Conservation (phyloP, 2,797 vertebrate species). For the Sternotherus odoratus region DNA sequence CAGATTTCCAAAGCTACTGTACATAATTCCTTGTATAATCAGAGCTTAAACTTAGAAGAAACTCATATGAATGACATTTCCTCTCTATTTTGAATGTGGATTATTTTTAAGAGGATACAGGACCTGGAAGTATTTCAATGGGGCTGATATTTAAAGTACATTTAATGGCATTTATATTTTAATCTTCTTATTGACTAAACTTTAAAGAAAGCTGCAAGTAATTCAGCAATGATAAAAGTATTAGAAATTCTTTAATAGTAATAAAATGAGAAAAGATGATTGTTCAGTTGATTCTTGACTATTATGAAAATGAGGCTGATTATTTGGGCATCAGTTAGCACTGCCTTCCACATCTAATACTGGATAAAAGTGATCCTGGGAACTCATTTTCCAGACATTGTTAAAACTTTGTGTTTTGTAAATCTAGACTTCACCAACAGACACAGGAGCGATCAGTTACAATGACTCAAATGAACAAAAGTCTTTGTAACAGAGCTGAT, state of each 20-base stretch:
- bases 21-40: constrained; percentile 81
- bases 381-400: neutral
- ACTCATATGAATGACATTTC: constrained; percentile 80
- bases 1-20: constrained; percentile 77
- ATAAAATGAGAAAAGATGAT: constrained; percentile 43
- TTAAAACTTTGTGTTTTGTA: neutral
- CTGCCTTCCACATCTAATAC: neutral
- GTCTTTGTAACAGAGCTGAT: neutral
- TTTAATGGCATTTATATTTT: constrained; percentile 85
- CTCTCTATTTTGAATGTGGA: constrained; percentile 80
- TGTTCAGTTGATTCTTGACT: constrained; percentile 12
- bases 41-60: constrained; percentile 80
- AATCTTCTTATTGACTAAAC: constrained; percentile 84
- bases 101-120: constrained; percentile 85
- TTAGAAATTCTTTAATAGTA: constrained; percentile 62
- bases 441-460: neutral
- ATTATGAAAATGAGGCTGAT: accelerated
- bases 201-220: constrained; percentile 75
- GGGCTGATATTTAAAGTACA: constrained; percentile 83
- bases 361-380: neutral
- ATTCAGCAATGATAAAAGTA: constrained; percentile 76
- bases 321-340: neutral
- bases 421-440: neutral
- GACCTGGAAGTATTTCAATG: constrained; percentile 80
- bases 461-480: neutral